Percentiles rank a stretch among this genome's conserved stretches.
phyloP scores from a whole-genome alignment of 1,140 invertebrate genomes.

The Ips typographus region DNA sequence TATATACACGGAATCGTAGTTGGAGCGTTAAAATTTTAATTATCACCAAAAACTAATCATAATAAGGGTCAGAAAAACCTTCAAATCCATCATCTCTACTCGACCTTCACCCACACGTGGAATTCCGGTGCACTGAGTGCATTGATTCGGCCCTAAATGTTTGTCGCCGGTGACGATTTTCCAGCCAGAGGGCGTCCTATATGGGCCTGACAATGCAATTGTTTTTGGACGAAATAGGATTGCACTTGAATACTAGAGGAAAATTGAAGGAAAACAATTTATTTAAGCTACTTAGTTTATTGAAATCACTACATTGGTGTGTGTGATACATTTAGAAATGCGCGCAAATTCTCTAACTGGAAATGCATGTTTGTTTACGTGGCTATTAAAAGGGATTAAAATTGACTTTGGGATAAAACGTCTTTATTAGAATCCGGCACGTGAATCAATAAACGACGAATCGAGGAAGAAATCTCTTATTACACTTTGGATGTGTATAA shows the following conservation, averaged over 20 bases:
- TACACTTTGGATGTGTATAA: no score
- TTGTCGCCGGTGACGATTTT: constrained; percentile 13
- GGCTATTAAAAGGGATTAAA: no score
- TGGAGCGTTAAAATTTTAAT: no score
- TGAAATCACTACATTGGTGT: background rate
- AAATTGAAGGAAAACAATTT: background rate
- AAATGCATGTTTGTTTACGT: no score
- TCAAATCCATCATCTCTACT: background rate
- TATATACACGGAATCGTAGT: no score
- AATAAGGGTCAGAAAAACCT: no score
- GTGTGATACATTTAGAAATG: background rate
- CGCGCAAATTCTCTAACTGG: background rate
- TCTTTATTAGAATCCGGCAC: no score
- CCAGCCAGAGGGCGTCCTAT: constrained; percentile 7
- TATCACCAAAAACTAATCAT: no score
- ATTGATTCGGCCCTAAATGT: constrained; percentile 12
- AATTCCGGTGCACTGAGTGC: constrained; percentile 15
- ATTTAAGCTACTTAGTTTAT: background rate
- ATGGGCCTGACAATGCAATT: constrained; percentile 5
- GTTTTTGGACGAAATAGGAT: constrained; percentile 4
- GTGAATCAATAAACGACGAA: no score
- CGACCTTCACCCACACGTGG: constrained; percentile 17
- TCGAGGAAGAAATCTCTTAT: no score
- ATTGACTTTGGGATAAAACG: no score
- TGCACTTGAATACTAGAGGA: background rate